A percentile compares a stretch with the other conserved stretches of the same genome.
Evolutionary conservation across 1,140 invertebrate species (phyloP).

Genomic region (Cephus cinctus): DNA sequence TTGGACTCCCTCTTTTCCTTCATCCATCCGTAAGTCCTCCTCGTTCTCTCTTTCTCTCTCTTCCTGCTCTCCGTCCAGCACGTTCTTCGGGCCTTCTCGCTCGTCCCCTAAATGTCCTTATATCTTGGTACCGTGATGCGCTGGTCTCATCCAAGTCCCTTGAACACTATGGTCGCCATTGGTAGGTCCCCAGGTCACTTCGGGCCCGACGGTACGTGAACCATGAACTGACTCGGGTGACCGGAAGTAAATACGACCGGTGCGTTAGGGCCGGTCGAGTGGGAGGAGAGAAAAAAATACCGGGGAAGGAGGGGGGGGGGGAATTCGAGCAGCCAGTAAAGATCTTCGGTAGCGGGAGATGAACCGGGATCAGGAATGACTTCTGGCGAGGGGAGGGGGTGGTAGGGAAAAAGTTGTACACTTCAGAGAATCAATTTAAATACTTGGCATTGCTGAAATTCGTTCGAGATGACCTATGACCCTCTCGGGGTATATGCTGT

Average conservation of each 20-base stretch:
- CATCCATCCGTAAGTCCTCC: slow-evolving; percentile 11
- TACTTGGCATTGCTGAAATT: slow-evolving; percentile 39
- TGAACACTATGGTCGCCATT: no score
- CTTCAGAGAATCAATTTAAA: slow-evolving; percentile 36
- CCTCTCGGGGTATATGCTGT: slow-evolving; percentile 24
- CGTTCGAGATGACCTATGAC: slow-evolving; percentile 34
- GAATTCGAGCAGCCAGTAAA: no score
- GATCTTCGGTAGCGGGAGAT: no score
- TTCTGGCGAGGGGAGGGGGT: slow-evolving; percentile 4
- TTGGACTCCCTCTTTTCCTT: no score
- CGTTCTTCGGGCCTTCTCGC: no score
- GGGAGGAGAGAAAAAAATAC: slow-evolving; percentile 5
- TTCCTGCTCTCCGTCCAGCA: no score
- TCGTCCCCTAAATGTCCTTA: no score
- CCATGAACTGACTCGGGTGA: neutral
- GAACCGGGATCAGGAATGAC: no score
- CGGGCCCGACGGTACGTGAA: neutral
- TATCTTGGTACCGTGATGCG: no score
- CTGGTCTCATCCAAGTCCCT: no score
- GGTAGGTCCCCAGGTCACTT: no score
- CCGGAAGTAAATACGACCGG: neutral
- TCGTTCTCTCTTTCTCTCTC: slow-evolving; percentile 9
- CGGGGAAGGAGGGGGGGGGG: slow-evolving; percentile 4
- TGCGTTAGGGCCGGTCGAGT: slow-evolving; percentile 6
- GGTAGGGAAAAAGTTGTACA: slow-evolving; percentile 15